These are phyloP conservation scores for Clarias gariepinus DNA, from an alignment of 2,113 vertebrate genomes.

Conservation along the genomic window DNA sequence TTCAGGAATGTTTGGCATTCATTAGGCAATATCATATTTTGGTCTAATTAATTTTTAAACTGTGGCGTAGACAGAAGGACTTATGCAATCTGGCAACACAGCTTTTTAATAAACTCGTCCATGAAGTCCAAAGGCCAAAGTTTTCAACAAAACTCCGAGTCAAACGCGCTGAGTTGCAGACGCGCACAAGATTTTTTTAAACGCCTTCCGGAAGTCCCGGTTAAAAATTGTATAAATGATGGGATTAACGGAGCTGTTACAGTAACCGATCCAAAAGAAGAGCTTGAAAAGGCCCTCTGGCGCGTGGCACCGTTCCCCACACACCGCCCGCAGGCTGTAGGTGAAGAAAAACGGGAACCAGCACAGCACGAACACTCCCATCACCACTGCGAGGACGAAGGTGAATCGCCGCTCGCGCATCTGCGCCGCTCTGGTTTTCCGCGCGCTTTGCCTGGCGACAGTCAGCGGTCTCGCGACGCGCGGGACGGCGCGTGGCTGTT, in stretches of 20 bases:
- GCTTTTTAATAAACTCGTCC: not conserved
- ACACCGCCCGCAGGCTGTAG: conserved; percentile 82
- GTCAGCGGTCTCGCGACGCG: not conserved
- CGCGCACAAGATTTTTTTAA: conserved; percentile 75
- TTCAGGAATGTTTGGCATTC: not conserved
- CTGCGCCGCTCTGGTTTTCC: conserved; percentile 72
- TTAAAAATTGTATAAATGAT: conserved; percentile 80
- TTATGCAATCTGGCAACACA: not conserved
- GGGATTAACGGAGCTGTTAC: conserved; percentile 75
- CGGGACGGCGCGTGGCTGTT: not conserved
- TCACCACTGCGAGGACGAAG: conserved; percentile 82
- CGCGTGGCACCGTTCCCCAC: conserved; percentile 74
- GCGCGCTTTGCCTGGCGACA: conserved; percentile 35
- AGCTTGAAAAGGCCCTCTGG: conserved; percentile 86
- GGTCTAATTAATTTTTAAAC: not conserved
- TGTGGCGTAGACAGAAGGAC: not conserved
- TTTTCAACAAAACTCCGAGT: not conserved
- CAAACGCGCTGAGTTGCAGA: conserved; percentile 56
- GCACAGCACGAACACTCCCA: conserved; percentile 83
- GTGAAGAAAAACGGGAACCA: conserved; percentile 92
- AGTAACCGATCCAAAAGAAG: conserved; percentile 87
- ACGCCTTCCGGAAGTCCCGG: conserved; percentile 81
- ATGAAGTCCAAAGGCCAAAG: conserved; percentile 4
- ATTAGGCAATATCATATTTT: not conserved
- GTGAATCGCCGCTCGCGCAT: conserved; percentile 83